phyloP scores from a whole-genome alignment of 2,888 invertebrate species.

The Dasysyrphus albostriatus region DNA sequence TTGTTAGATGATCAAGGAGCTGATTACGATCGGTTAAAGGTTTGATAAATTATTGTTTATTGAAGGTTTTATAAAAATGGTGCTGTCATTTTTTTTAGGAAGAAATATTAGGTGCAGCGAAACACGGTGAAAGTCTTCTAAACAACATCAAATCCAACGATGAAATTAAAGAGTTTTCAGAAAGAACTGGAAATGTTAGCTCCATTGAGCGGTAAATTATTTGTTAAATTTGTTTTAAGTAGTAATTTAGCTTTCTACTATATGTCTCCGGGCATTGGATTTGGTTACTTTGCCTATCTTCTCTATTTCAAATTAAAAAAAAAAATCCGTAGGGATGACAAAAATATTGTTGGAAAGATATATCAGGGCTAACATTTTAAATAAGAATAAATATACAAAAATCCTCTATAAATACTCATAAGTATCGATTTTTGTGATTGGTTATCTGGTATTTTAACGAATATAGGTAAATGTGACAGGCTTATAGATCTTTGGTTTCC shows the following conservation, averaged over 20 bases:
- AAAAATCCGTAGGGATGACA: constrained; percentile 52
- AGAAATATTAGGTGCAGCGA: constrained; percentile 93
- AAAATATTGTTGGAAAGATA: constrained; percentile 8
- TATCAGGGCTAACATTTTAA: no score
- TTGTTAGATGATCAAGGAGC: constrained; percentile 92
- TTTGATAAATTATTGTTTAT: constrained; percentile 71
- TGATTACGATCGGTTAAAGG: constrained; percentile 86
- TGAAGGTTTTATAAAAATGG: no score
- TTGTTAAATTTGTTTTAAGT: constrained; percentile 33
- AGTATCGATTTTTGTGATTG: no score
- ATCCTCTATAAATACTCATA: no score
- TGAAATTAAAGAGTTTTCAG: constrained; percentile 86
- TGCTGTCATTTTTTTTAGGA: no score
- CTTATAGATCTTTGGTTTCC: no score
- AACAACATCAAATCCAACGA: constrained; percentile 88
- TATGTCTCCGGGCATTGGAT: constrained; percentile 62
- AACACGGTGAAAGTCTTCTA: constrained; percentile 94
- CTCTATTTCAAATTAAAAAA: constrained; percentile 38
- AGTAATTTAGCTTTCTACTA: constrained; percentile 61
- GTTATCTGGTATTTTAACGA: no score
- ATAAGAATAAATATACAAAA: no score
- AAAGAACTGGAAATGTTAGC: constrained; percentile 93
- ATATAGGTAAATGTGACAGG: no score
- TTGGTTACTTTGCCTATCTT: constrained; percentile 71
- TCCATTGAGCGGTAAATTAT: constrained; percentile 92